A percentile compares a stretch with the other conserved stretches of the same genome.
These are phyloP conservation scores for Eueides isabella DNA, from an alignment of 1,140 invertebrate species.

Conservation along the genomic window DNA sequence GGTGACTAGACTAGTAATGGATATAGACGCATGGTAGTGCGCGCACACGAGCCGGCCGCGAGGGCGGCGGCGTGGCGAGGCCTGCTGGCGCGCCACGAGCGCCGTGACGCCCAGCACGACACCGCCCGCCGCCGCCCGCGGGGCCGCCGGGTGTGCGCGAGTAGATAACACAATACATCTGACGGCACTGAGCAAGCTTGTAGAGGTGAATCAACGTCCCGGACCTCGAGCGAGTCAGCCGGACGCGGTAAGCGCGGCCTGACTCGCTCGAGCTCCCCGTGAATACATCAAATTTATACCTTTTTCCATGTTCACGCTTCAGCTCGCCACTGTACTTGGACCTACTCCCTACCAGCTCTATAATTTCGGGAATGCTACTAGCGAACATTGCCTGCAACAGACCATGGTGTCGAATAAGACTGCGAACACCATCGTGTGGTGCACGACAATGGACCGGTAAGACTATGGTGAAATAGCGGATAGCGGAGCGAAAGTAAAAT, in stretches of 20 bases:
- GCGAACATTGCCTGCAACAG: conserved; percentile 97
- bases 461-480: conserved; percentile 75
- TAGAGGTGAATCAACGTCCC: conserved; percentile 70
- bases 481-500: conserved; percentile 80
- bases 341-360: conserved; percentile 98
- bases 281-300: conserved; percentile 96
- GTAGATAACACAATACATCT: conserved; percentile 83
- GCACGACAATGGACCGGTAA: conserved; percentile 79
- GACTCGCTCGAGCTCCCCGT: conserved; percentile 72
- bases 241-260: conserved; percentile 53
- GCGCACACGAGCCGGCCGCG: conserved; percentile 64
- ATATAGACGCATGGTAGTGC: conserved; percentile 80
- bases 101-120: conserved; percentile 46
- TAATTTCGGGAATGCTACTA: conserved; percentile 99
- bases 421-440: conserved; percentile 79
- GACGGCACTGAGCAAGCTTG: conserved; percentile 82
- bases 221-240: conserved; percentile 70
- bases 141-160: conserved; percentile 67
- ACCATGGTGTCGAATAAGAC: conserved; percentile 79
- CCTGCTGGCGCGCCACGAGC: conserved; percentile 49
- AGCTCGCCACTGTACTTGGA: conserved; percentile 98
- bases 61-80: conserved; percentile 31
- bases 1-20: conserved; percentile 73
- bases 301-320: conserved; percentile 98
- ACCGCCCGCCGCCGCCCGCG: conserved; percentile 39